Evolutionary conservation across 2,113 vertebrate species (phyloP).

Genomic region (Clupea harengus): DNA sequence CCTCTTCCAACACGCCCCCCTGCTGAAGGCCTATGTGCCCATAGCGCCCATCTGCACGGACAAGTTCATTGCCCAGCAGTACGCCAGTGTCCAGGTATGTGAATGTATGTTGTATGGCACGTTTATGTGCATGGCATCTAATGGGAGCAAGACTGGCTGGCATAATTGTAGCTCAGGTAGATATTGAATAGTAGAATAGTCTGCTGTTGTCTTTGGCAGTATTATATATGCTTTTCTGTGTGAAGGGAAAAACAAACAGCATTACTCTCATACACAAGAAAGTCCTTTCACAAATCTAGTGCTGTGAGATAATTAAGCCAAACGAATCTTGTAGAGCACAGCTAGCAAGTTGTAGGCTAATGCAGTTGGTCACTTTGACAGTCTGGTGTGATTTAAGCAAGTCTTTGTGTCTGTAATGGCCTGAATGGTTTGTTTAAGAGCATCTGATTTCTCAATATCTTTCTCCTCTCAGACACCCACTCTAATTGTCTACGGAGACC

Average conservation of each 20-base stretch:
- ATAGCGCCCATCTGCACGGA: slow-evolving; percentile 96
- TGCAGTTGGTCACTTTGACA: neutral
- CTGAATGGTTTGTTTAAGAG: neutral
- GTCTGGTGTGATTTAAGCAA: neutral
- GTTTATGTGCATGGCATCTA: neutral
- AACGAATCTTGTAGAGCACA: neutral
- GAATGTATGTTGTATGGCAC: neutral
- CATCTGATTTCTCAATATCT: neutral
- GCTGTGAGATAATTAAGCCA: neutral
- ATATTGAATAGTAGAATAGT: too few species aligned
- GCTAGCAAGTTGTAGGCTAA: neutral
- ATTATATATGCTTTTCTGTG: neutral
- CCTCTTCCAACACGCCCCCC: slow-evolving; percentile 75
- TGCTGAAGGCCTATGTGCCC: slow-evolving; percentile 84
- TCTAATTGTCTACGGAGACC: slow-evolving; percentile 89
- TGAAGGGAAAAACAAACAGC: neutral
- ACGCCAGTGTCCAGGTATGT: slow-evolving; percentile 79
- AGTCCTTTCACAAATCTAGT: neutral
- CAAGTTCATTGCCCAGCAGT: slow-evolving; percentile 79
- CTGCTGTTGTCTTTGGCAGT: neutral
- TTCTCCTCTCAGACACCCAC: slow-evolving; percentile 72
- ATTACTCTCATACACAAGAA: neutral
- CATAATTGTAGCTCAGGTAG: neutral
- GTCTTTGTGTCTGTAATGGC: neutral
- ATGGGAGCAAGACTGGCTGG: neutral